Conservation (phyloP, 2,888 invertebrate genomes). For the Lasioglossum morio region DNA sequence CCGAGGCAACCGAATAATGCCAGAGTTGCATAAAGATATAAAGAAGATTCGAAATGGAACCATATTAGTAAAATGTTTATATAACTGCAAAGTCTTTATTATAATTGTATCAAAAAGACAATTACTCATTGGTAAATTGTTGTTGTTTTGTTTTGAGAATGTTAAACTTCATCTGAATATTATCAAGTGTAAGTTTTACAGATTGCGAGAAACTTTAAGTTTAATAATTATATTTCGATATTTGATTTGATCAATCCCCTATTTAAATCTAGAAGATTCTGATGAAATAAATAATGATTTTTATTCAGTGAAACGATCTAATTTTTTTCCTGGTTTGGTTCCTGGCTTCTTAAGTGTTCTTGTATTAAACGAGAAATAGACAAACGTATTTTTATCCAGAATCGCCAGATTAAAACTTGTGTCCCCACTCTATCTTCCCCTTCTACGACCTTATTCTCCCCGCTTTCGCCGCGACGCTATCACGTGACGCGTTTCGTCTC, state of each 20-base stretch:
- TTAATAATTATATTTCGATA: too few species aligned
- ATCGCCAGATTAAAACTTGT: too few species aligned
- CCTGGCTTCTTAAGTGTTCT: too few species aligned
- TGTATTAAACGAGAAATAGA: too few species aligned
- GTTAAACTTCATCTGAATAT: neutral
- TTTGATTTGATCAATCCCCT: neutral
- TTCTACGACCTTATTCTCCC: too few species aligned
- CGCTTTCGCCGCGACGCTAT: too few species aligned
- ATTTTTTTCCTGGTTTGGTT: too few species aligned
- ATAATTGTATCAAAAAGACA: neutral
- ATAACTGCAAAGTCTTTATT: neutral
- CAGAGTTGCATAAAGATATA: neutral
- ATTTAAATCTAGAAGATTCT: neutral
- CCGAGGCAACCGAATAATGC: neutral
- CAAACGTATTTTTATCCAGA: too few species aligned
- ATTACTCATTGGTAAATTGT: neutral
- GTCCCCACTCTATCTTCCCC: too few species aligned
- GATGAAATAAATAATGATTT: neutral
- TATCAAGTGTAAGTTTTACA: neutral
- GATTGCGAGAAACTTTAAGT: too few species aligned
- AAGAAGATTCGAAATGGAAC: neutral
- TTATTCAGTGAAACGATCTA: too few species aligned
- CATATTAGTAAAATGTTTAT: neutral
- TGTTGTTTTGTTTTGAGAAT: neutral
- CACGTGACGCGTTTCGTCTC: too few species aligned